phyloP scores from a whole-genome alignment of 2,888 invertebrate genomes.

The Mythimna loreyi region DNA sequence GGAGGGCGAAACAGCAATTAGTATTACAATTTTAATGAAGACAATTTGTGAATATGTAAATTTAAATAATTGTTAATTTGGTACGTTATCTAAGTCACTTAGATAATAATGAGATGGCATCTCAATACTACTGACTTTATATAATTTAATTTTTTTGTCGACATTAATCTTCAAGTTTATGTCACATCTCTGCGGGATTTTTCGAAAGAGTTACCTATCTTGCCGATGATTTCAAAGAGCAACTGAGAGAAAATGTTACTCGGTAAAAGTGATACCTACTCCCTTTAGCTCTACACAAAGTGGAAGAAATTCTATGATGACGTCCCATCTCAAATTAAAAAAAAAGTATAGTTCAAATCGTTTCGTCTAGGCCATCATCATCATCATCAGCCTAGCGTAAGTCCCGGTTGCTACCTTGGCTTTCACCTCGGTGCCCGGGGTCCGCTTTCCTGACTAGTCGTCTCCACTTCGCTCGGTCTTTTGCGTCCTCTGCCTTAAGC shows the following conservation, averaged over 20 bases:
- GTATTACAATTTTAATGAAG: conserved; percentile 40
- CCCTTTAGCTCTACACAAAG: not conserved
- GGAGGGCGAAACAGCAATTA: conserved; percentile 31
- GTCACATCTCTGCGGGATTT: conserved; percentile 20
- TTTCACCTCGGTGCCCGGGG: too few species aligned
- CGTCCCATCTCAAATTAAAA: too few species aligned
- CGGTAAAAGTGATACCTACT: not conserved
- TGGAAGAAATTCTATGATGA: not conserved
- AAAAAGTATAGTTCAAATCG: too few species aligned
- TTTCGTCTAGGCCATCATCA: too few species aligned
- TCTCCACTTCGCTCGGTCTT: too few species aligned
- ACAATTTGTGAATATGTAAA: conserved; percentile 29
- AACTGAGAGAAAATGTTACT: not conserved
- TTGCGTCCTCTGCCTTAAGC: too few species aligned
- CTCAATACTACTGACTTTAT: too few species aligned
- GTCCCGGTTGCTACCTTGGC: too few species aligned
- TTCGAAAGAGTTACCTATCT: not conserved
- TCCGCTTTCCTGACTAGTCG: too few species aligned
- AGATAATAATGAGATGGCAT: conserved; percentile 11
- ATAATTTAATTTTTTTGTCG: conserved; percentile 2
- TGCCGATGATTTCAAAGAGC: too few species aligned
- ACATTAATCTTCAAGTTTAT: conserved; percentile 17
- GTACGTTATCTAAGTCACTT: conserved; percentile 22
- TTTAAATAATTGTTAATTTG: conserved; percentile 14
- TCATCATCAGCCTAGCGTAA: too few species aligned